These are phyloP conservation scores for Idaea biselata DNA, from an alignment of 2,888 invertebrate genomes.

Conservation along the genomic window DNA sequence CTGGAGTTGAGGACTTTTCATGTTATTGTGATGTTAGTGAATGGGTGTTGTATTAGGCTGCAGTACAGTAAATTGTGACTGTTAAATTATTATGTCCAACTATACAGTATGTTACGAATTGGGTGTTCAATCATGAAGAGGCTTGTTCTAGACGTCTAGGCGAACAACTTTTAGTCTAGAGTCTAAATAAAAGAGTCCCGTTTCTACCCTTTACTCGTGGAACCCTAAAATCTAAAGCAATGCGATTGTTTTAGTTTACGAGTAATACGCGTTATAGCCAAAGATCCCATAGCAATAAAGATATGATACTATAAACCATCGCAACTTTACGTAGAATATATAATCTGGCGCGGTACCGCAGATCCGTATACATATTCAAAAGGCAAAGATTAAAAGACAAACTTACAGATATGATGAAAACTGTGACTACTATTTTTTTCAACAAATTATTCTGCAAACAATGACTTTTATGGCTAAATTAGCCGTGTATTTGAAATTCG, in stretches of 20 bases:
- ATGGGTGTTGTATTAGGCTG: not conserved
- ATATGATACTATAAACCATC: not conserved
- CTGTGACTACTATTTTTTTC: not conserved
- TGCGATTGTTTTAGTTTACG: not conserved
- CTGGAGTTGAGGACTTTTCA: not conserved
- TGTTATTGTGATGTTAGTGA: not conserved
- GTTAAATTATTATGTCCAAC: too few species aligned
- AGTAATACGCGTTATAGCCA: not conserved
- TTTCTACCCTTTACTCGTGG: not conserved
- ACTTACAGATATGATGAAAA: not conserved
- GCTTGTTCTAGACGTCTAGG: too few species aligned
- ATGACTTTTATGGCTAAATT: too few species aligned
- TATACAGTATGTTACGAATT: too few species aligned
- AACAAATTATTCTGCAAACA: too few species aligned
- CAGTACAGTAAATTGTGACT: too few species aligned
- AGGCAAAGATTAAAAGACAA: not conserved
- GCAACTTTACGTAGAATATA: not conserved
- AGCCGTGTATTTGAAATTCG: too few species aligned
- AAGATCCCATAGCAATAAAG: not conserved
- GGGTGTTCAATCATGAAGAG: too few species aligned
- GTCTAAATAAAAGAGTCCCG: too few species aligned
- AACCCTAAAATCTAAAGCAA: not conserved
- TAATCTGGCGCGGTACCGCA: not conserved
- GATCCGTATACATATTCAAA: slow-evolving; percentile 1
- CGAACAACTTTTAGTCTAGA: too few species aligned